Evolutionary conservation across 2,888 invertebrate species (phyloP), one percentile per base, ranked within the genome.

Genomic region (Dynastes tityus): DNA sequence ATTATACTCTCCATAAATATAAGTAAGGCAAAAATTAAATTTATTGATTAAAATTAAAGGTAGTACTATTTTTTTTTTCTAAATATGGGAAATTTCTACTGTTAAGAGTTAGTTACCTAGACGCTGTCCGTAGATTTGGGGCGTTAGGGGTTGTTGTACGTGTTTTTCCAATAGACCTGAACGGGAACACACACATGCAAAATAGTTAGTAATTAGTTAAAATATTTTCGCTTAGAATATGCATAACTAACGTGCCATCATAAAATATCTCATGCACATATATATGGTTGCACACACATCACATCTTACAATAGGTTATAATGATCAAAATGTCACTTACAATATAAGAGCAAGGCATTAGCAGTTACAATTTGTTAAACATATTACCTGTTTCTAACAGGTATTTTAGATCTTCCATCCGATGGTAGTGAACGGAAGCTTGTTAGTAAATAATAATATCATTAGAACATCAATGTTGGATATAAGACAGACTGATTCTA

Each of bases 71-170:
- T 37, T 58, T 22, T 58, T 61, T 58, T 45, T 22, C 1, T 58
- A 37, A 37, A n/a, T 37, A 29, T 29, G 32, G 53, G 29, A 55
- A 16, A 22, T 22, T 27, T 74, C 29, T 74, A 74, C 45, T 45
- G 73, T 74, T 74, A 71, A 71, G 40, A 76, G 70, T 78, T 76
- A 83, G 71, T 89, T 89, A 89, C 89, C 89, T 89, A 88, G 89
- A 87, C 81, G 89, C 87, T 77, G 89, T 89, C 88, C 89, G 84
- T 83, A 89, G 84, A 79, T 85, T 87, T 82, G 89, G 89, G 83
- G 88, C 89, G 82, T 87, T 87, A 87, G 87, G 87, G 83, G 88
- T 87, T 81, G 89, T 87, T 84, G 87, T 87, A 83, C 87, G 86
- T 81, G 88, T 86, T 86, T 88, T 88, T 86, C 83, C 86, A 84